Evolutionary conservation across 2,113 vertebrate genomes (phyloP).

Genomic region (Myodes glareolus): DNA sequence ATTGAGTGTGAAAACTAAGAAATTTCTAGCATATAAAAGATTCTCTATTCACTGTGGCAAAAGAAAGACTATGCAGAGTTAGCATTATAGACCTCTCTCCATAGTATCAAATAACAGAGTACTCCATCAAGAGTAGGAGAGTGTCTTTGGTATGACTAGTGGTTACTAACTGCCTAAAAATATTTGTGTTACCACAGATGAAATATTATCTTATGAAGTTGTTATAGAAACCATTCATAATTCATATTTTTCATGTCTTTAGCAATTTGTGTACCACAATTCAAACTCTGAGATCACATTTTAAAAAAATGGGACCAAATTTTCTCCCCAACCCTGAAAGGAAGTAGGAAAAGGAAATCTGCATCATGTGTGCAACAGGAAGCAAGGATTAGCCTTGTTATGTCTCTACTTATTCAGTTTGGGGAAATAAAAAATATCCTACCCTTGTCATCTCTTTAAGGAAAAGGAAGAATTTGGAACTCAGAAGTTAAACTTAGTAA

Average conservation of each 20-base stretch:
- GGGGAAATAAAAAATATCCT: neutral
- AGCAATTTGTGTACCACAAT: neutral
- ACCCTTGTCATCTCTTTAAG: neutral
- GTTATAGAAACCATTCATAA: neutral
- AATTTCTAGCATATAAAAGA: neutral
- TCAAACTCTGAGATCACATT: neutral
- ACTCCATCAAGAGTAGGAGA: neutral
- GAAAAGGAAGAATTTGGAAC: neutral
- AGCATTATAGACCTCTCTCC: neutral
- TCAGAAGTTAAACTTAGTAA: neutral
- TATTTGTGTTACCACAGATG: neutral
- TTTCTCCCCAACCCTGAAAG: neutral
- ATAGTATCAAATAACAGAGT: neutral
- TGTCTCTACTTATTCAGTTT: neutral
- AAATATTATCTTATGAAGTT: neutral
- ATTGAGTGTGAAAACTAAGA: neutral
- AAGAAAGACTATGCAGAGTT: neutral
- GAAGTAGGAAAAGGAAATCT: neutral
- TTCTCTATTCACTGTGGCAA: neutral
- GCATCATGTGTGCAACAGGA: rapidly evolving
- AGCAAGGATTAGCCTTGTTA: neutral
- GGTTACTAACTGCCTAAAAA: neutral
- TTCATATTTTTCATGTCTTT: neutral
- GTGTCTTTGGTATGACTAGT: neutral
- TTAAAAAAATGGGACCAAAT: neutral